Evolutionary conservation across 2,113 vertebrate species (phyloP), one percentile per base, ranked within the genome.

Genomic region (Pionites leucogaster): DNA sequence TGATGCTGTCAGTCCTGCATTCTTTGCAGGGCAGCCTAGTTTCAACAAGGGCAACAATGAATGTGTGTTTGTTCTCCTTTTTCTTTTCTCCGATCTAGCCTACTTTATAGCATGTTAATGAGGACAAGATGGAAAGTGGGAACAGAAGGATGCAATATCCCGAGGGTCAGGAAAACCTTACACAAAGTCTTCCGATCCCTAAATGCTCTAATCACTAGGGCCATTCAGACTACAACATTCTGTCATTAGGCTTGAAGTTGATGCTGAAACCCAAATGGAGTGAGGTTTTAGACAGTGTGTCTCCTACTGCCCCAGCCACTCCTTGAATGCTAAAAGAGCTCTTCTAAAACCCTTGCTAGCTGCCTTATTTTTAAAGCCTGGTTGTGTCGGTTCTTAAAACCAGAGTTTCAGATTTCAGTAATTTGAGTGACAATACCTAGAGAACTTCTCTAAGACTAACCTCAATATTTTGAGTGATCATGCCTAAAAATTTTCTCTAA

Each of bases 41-140:
- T 92, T n/a, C 49, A 86, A 37, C 42, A 86, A 86, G 23, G 17
- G 20, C 19, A 92, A 78, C 52, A 90, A 92, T 88, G 91, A 95
- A 65, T 94, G 31, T 28, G 31, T 86, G 71, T 44, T 95, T 93
- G 39, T 93, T 80, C 11, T 86, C 12, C 1, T 13, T 52, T 19
- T 49, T 35, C 35, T 64, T 63, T 74, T 69, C 62, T 68, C 13
- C 13, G 52, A 9, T 53, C 49, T 83, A 62, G 49, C 6, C 59
- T 64, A 39, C 13, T 81, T 17, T 29, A 42, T 49, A 68, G n/a
- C 2, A 1, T 92, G 88, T 37, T 88, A 82, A 72, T 50, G 75
- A 88, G 10, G 44, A 20, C 27, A 86, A 80, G 24, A 2, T 92
- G 46, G 80, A 15, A 93, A 86, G 37, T 33, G 25, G 10, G 46